These are phyloP conservation scores for Hystrix cristata DNA, from an alignment of 2,113 vertebrate genomes.

Conservation along the genomic window DNA sequence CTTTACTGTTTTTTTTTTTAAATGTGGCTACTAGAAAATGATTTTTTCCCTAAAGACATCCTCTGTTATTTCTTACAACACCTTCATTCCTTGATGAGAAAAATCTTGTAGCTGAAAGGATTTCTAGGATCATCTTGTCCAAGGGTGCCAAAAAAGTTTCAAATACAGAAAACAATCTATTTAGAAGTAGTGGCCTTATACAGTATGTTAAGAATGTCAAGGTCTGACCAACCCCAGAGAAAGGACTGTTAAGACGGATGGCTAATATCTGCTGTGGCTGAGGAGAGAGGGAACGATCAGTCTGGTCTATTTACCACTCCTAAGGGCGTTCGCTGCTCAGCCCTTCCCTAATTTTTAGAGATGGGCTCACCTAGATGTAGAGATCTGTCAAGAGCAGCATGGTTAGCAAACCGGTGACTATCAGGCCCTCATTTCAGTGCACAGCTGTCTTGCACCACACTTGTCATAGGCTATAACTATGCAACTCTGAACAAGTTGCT, in stretches of 20 bases:
- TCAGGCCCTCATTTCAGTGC: background rate
- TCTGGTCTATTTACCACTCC: accelerated
- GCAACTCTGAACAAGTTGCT: background rate
- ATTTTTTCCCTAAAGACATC: background rate
- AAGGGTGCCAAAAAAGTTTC: background rate
- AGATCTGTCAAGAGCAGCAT: background rate
- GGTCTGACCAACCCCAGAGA: background rate
- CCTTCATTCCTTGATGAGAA: background rate
- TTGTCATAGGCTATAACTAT: background rate
- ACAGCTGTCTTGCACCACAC: background rate
- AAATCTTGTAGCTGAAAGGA: background rate
- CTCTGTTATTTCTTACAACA: background rate
- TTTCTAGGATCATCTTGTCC: background rate
- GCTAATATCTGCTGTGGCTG: background rate
- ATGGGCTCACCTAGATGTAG: background rate
- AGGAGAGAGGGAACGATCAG: background rate
- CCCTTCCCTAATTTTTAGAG: background rate
- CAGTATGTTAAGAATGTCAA: background rate
- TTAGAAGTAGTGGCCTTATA: background rate
- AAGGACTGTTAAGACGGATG: background rate
- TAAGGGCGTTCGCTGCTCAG: background rate
- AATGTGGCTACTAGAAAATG: background rate
- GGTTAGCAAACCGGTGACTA: background rate
- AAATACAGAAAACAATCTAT: background rate
- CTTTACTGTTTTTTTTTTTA: background rate